Base-by-base conservation (phyloP, 2,888 invertebrate species). In the Cacoxenus indagator region DNA sequence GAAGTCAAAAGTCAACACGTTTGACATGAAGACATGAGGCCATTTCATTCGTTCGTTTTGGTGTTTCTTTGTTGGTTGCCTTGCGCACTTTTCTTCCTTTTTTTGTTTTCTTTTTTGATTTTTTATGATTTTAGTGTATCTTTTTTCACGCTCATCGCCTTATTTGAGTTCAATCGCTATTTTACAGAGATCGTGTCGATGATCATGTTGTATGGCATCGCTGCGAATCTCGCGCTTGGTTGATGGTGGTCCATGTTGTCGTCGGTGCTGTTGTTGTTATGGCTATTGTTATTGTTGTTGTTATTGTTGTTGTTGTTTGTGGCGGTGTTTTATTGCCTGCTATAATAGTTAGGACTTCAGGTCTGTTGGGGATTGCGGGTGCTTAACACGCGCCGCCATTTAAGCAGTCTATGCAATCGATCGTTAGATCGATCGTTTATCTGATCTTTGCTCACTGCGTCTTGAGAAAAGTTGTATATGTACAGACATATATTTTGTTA, bases 1-100 rank as follows among this genome's bases (percentile, higher is more conserved):
- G 73, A 73, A 84, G 83, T 82, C 84, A 84, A 82, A 82, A 82
- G 83, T 82, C 83, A 82, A 84, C 84, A 82, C 82, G 82, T 75
- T 82, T 79, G 81, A 79, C 78, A 80, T 83, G 83, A 74, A 76
- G 79, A 80, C 80, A 82, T 80, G 80, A 81, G 81, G 80, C 72
- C 78, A 80, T 70, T 81, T 72, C 81, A 72, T 55, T 24, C 55
- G 14, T 55, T 26, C 51, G 51, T 9, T 51, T 22, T 17, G n/a
- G 17, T 5, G 24, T 6, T 19, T 51, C 8, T 22, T 51, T 26
- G 54, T 54, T 54, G 54, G n/a, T 54, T 24, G n/a, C 26, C 57
- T 57, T 57, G n/a, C 27, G 14, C n/a, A n/a, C 17, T 57, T 31
- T 2, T 14, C 11, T 26, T n/a, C n/a, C 14, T 19, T 17, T 1